Evolutionary conservation across 2,797 vertebrate genomes (phyloP).

Genomic region (Poeciliopsis paucimaculata): DNA sequence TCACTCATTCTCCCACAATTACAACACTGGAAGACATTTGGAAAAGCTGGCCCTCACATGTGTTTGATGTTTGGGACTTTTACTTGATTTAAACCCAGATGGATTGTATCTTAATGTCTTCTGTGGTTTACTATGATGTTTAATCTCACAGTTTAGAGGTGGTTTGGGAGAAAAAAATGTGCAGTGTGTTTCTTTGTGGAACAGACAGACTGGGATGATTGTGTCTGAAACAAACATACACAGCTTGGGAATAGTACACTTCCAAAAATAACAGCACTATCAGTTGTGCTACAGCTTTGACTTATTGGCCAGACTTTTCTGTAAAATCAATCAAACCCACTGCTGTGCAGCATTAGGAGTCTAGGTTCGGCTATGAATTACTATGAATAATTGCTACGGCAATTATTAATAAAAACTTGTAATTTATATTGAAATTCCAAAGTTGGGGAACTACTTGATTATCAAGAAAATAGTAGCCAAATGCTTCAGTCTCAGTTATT

Average conservation of each 20-base stretch:
- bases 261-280: neutral
- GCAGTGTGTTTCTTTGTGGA: conserved; percentile 4
- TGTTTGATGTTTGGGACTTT: conserved; percentile 54
- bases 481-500: no score
- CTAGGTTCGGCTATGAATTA: no score
- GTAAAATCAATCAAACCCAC: neutral
- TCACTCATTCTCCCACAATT: conserved; percentile 76
- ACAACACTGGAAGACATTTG: conserved; percentile 65
- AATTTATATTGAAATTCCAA: no score
- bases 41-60: conserved; percentile 58
- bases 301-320: neutral
- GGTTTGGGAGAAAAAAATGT: conserved; percentile 3
- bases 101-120: conserved; percentile 49
- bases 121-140: conserved; percentile 14
- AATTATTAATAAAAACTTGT: no score
- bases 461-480: no score
- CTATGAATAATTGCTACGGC: no score
- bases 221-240: neutral
- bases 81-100: conserved; percentile 71
- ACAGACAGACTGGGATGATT: neutral
- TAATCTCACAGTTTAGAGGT: conserved; percentile 5
- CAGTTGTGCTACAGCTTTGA: neutral
- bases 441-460: no score
- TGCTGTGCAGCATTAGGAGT: no score
- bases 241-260: neutral